Conservation (phyloP, 1,140 invertebrate genomes). For the Notospermus geniculatus region DNA sequence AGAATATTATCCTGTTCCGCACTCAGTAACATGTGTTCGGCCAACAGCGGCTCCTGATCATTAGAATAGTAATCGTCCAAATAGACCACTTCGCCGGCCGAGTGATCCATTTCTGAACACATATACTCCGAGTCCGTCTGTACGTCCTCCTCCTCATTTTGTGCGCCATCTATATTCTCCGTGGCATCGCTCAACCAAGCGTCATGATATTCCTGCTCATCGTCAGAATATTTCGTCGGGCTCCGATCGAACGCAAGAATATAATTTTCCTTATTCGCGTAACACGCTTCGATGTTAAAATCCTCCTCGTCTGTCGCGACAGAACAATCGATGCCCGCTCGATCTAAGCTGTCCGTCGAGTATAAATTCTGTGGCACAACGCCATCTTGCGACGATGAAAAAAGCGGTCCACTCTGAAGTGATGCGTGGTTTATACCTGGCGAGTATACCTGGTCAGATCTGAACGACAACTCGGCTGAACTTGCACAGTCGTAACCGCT, state of each 20-base stretch:
- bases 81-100: not conserved
- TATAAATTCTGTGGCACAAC: constrained; percentile 3
- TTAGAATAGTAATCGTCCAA: not conserved
- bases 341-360: constrained; percentile 5
- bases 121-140: not conserved
- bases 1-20: not conserved
- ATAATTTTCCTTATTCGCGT: constrained; percentile 8
- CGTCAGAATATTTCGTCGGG: constrained; percentile 7
- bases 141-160: not conserved
- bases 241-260: constrained; percentile 4
- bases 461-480: constrained; percentile 3
- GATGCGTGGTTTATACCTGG: not conserved
- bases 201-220: constrained; percentile 3
- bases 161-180: not conserved
- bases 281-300: constrained; percentile 6
- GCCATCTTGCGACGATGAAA: constrained; percentile 1
- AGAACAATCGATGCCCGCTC: not conserved
- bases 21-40: not conserved
- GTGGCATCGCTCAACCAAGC: not conserved
- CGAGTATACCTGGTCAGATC: not conserved
- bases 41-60: constrained; percentile 3
- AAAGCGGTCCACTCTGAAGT: not conserved
- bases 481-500: constrained; percentile 4
- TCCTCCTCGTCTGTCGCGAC: not conserved
- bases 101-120: not conserved